Evolutionary conservation across 2,888 invertebrate genomes (phyloP).

Genomic region (Synergus umbraculus): DNA sequence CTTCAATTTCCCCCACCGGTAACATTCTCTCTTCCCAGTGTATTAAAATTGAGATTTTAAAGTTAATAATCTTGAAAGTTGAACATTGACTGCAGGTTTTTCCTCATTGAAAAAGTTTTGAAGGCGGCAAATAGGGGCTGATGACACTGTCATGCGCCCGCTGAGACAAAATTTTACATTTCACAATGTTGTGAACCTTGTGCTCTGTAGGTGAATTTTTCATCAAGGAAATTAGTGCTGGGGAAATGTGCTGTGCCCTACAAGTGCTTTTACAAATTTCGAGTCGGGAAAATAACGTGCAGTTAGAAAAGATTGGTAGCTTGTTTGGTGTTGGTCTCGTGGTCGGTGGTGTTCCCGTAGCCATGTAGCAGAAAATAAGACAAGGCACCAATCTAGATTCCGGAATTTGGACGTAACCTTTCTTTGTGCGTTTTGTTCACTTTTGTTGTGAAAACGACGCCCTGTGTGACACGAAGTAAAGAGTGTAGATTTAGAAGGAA

Average conservation of each 20-base stretch:
- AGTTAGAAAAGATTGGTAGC: background rate
- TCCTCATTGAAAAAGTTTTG: background rate
- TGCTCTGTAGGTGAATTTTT: slow-evolving; percentile 17
- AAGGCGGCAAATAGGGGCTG: slow-evolving; percentile 25
- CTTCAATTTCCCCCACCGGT: slow-evolving; percentile 40
- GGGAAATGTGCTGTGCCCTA: slow-evolving; percentile 4
- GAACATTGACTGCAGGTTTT: background rate
- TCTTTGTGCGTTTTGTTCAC: background rate
- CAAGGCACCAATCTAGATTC: slow-evolving; percentile 24
- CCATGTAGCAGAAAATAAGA: slow-evolving; percentile 34
- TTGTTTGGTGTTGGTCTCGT: background rate
- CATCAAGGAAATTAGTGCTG: slow-evolving; percentile 2
- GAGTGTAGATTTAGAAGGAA: background rate
- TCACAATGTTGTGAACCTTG: slow-evolving; percentile 39
- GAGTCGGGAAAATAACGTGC: background rate
- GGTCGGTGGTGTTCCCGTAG: slow-evolving; percentile 12
- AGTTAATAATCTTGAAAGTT: background rate
- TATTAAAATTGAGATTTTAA: background rate
- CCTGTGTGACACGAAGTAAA: background rate
- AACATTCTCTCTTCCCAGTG: slow-evolving; percentile 6
- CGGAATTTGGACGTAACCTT: slow-evolving; percentile 10
- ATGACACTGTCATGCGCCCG: slow-evolving; percentile 34
- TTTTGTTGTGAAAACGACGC: slow-evolving; percentile 14
- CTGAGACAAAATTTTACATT: slow-evolving; percentile 10
- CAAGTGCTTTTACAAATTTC: background rate